A percentile compares a stretch with the other conserved stretches of the same genome.
These are phyloP conservation scores for Oeneis ivallda DNA, from an alignment of 2,888 invertebrate species.

Conservation along the genomic window DNA sequence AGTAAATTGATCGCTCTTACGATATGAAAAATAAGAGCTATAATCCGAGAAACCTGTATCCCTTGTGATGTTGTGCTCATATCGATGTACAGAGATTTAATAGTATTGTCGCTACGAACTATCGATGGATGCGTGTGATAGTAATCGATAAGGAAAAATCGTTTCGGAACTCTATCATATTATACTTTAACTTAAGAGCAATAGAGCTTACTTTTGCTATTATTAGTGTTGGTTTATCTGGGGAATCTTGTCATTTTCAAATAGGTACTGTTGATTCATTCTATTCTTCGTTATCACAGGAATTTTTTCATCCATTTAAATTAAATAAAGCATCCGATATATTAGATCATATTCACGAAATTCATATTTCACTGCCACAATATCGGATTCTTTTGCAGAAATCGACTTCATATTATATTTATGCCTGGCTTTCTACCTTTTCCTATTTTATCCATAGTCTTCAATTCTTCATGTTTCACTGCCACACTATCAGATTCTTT, in stretches of 20 bases:
- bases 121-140: conserved; percentile 70
- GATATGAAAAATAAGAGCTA: conserved; percentile 23
- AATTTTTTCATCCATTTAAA: conserved; percentile 26
- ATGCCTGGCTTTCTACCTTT: too few relatives aligned
- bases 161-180: conserved; percentile 42
- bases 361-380: too few relatives aligned
- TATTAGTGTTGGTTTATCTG: conserved; percentile 10
- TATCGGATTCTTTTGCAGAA: too few relatives aligned
- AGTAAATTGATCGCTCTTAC: conserved; percentile 15
- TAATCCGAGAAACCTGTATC: conserved; percentile 30
- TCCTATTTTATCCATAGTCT: too few relatives aligned
- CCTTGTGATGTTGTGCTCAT: conserved; percentile 27
- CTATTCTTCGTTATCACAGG: conserved; percentile 34
- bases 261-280: conserved; percentile 20
- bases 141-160: conserved; percentile 65
- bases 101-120: conserved; percentile 64
- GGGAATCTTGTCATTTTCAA: conserved; percentile 18
- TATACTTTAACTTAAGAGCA: conserved; percentile 40
- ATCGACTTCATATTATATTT: too few relatives aligned
- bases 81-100: conserved; percentile 39
- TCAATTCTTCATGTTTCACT: too few relatives aligned
- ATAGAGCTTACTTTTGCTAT: conserved; percentile 36
- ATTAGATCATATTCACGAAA: too few relatives aligned
- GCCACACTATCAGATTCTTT: too few relatives aligned
- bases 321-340: neutral